Conservation (phyloP, 2,797 vertebrate species). For the Phalloptychus januarius region DNA sequence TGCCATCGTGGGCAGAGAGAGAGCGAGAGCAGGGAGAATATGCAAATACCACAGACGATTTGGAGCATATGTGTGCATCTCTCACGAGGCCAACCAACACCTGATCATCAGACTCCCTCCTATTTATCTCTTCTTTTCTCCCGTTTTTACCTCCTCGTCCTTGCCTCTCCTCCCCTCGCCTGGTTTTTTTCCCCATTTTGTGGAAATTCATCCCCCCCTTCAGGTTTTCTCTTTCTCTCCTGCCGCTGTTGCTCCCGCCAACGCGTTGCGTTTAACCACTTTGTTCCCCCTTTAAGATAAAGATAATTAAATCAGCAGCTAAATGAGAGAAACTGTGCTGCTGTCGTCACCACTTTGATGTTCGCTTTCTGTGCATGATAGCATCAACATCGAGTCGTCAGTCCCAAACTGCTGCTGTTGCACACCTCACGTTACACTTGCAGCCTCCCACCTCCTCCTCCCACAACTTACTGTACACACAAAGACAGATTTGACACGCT, state of each 20-base stretch:
- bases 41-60: conserved; percentile 68
- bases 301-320: conserved; percentile 81
- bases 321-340: conserved; percentile 71
- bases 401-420: conserved; percentile 65
- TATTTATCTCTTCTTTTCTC: conserved; percentile 30
- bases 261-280: conserved; percentile 72
- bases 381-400: conserved; percentile 74
- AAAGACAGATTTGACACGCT: conserved; percentile 60
- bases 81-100: conserved; percentile 68
- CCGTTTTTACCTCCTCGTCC: conserved; percentile 38
- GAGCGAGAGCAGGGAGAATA: conserved; percentile 25
- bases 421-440: conserved; percentile 34
- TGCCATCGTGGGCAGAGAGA: conserved; percentile 41
- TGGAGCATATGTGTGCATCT: conserved; percentile 69
- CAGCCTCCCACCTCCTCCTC: conserved; percentile 38
- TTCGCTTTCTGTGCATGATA: conserved; percentile 74
- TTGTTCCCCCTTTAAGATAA: conserved; percentile 79
- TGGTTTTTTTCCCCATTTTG: conserved; percentile 56
- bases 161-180: conserved; percentile 40
- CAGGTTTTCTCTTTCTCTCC: conserved; percentile 34
- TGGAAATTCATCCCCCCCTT: conserved; percentile 62
- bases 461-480: conserved; percentile 48
- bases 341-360: conserved; percentile 78
- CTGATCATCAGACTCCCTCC: conserved; percentile 67
- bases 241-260: conserved; percentile 65